Base-by-base conservation (phyloP, 2,797 vertebrate genomes). In the Gouania willdenowi region DNA sequence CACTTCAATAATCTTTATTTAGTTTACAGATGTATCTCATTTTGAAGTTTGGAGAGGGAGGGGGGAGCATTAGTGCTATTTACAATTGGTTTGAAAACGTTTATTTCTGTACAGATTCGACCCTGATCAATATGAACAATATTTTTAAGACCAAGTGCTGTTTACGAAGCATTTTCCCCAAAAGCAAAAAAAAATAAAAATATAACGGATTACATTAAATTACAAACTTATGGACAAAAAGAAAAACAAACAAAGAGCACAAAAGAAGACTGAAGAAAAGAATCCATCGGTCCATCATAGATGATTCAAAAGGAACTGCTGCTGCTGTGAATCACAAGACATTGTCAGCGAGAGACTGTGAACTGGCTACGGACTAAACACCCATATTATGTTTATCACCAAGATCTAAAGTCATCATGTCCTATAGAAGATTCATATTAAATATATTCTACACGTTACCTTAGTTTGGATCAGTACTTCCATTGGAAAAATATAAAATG, bases 381-480 rank as follows among this genome's bases (percentile, higher is more conserved):
- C 90, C 91, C 90, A 94, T 93, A 92, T 93, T 83, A 71, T 81
- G 70, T 57, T 90, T 89, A 89, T 89, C 91, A 85, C 87, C 91
- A 87, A 90, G 78, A 90, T 91, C 92, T 94, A 94, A 88, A 92
- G 86, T 93, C 91, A 90, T 92, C 89, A 92, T 82, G 82, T 86
- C 90, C 90, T 94, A 92, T 89, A 93, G 89, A 93, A 91, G 88
- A 90, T 90, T 92, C 92, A 93, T 92, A 94, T 98, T 97, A 97
- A 94, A 97, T 97, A 96, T 96, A 95, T 91, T 94, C 94, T 97
- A 97, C 94, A 95, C 83, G 79, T 93, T 90, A 90, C 89, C 90
- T 92, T 90, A 88, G 81, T 86, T 85, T 90, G 89, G 89, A 92
- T 92, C 89, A 87, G 85, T 80, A 90, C 89, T 92, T 90, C 92